Base-by-base conservation (phyloP, 2,797 vertebrate genomes). In the Poecilia wingei region DNA sequence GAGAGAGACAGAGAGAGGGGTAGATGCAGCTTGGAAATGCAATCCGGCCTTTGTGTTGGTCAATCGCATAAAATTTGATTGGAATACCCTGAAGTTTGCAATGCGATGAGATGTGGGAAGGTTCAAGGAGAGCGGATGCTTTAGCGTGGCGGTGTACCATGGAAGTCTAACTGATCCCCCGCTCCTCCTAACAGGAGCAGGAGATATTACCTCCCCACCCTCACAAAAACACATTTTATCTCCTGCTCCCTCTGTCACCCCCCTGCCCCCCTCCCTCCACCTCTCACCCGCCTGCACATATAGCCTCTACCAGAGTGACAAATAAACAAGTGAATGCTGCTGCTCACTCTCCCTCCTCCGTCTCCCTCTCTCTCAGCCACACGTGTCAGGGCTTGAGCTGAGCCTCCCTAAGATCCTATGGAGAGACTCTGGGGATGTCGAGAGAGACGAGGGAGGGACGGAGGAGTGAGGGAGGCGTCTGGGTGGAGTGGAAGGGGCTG, bases 331-430 rank as follows among this genome's bases (percentile, higher is more conserved):
- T 85, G 59, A 84, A 78, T 59, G 76, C 74, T 72, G 74, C 86
- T 72, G 74, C 86, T 85, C 82, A 3, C 74, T 86, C 85, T 85
- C 64, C 16, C 78, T 82, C 85, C 76, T 75, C 78, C 79, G 66
- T 82, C 79, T 79, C 72, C 76, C 84, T 70, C 13, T 70, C 43
- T 84, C 88, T 77, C 83, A n/a, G 72, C 59, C 91, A 88, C 94
- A 95, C 92, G 91, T 95, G 94, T 95, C 91, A 86, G 91, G 93
- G 90, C 94, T 95, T 93, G 94, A 94, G 91, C 89, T 88, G 91
- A 92, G 90, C 89, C 81, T 82, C 85, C 94, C 92, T 94, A 82
- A 93, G 91, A 93, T 95, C 93, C 93, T 93, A 86, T 90, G 74
- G 93, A 92, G 93, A 93, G 88, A 81, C 87, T 94, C 87, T 76